A percentile compares a stretch with the other conserved stretches of the same genome.
Evolutionary conservation across 2,113 vertebrate species (phyloP).

Genomic region (Mionectes macconnelli): DNA sequence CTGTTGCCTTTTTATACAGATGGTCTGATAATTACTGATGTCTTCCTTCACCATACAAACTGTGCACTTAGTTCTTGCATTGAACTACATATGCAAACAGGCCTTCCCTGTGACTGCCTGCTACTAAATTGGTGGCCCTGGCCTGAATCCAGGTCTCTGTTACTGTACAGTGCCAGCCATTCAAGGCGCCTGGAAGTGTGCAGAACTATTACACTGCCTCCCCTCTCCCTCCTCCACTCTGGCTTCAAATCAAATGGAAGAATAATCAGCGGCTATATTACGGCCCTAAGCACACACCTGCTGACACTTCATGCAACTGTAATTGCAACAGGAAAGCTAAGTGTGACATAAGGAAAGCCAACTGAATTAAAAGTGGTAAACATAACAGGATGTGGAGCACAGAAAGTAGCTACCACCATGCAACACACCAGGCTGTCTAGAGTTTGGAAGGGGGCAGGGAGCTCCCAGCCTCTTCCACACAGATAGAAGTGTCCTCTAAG

Average conservation of each 20-base stretch:
- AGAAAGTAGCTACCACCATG: not conserved
- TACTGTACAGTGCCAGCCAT: not conserved
- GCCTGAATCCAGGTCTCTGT: not conserved
- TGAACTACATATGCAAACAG: not conserved
- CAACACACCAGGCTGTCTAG: not conserved
- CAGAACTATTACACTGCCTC: not conserved
- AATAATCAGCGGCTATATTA: not conserved
- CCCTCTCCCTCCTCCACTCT: not conserved
- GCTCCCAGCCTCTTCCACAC: not conserved
- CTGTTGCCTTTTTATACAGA: not conserved
- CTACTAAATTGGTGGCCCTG: not conserved
- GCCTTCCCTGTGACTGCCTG: not conserved
- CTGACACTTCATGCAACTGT: conserved; percentile 31
- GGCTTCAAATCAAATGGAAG: conserved; percentile 15
- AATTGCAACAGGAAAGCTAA: conserved; percentile 24
- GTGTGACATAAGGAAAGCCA: not conserved
- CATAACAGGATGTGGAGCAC: not conserved
- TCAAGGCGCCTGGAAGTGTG: not conserved
- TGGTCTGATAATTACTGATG: not conserved
- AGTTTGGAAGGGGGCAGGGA: not conserved
- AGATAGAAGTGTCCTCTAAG: not conserved
- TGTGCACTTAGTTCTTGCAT: not conserved
- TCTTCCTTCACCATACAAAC: not conserved
- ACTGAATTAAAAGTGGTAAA: conserved; percentile 50
- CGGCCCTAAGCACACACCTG: conserved; percentile 4